Conservation (phyloP, 2,113 vertebrate species). For the Panthera leo region DNA sequence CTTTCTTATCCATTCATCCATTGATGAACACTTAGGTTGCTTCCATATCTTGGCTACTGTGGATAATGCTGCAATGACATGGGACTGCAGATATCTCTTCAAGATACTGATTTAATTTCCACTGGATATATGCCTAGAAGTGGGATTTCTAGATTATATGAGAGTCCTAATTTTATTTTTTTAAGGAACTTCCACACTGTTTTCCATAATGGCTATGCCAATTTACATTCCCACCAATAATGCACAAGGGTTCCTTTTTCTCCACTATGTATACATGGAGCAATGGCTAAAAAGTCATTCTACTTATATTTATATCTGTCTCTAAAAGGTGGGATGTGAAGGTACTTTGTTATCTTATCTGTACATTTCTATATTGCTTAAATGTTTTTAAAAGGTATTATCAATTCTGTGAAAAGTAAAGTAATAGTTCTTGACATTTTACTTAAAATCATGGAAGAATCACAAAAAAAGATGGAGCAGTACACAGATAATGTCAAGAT, state of each 20-base stretch:
- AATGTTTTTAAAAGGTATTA: neutral
- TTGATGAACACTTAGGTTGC: neutral
- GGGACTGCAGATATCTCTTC: neutral
- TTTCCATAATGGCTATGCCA: neutral
- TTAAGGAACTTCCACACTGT: neutral
- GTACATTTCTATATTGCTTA: neutral
- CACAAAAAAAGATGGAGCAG: neutral
- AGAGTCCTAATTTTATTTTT: neutral
- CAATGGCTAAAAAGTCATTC: neutral
- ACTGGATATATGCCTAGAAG: neutral
- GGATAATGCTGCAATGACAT: neutral
- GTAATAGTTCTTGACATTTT: neutral
- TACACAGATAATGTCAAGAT: neutral
- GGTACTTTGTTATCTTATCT: neutral
- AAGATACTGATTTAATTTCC: neutral
- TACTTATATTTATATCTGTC: neutral
- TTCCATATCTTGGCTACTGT: neutral
- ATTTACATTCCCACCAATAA: neutral
- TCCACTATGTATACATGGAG: neutral
- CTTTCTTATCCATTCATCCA: neutral
- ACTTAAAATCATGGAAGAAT: neutral
- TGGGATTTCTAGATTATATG: neutral
- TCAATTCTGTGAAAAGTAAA: neutral
- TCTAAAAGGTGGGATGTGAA: neutral
- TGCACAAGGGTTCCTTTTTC: neutral